These are phyloP conservation scores for Nebria salina DNA, from an alignment of 2,888 invertebrate species.

Conservation along the genomic window DNA sequence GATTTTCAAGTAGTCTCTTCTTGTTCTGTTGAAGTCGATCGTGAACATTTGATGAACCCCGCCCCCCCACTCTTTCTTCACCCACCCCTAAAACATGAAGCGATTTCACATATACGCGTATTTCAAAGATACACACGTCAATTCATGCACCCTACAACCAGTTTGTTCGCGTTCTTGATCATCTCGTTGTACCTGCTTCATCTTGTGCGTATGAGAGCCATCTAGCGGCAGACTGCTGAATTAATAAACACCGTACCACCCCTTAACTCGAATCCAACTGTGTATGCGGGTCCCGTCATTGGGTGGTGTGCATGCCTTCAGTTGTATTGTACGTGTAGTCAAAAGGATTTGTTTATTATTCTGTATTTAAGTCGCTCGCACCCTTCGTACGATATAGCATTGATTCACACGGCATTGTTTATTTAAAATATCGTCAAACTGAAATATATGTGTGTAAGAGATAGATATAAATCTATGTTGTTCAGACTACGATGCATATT, in stretches of 20 bases:
- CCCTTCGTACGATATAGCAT: not conserved
- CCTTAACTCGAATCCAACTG: not conserved
- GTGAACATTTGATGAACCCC: constrained; percentile 59
- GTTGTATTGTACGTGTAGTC: constrained; percentile 12
- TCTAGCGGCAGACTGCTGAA: constrained; percentile 13
- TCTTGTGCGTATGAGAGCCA: not conserved
- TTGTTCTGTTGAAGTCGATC: constrained; percentile 57
- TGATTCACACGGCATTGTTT: not conserved
- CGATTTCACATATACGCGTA: constrained; percentile 35
- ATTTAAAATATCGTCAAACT: not conserved
- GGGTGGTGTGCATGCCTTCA: not conserved
- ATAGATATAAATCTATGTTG: not conserved
- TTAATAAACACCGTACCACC: constrained; percentile 8
- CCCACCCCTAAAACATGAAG: constrained; percentile 29
- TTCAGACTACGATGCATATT: not conserved
- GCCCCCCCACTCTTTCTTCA: constrained; percentile 47
- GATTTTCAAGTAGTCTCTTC: constrained; percentile 25
- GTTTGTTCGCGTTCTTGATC: constrained; percentile 7
- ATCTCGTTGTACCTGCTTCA: constrained; percentile 27
- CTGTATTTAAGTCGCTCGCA: constrained; percentile 13
- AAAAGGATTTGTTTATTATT: constrained; percentile 23
- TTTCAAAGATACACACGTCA: constrained; percentile 53
- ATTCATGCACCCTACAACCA: constrained; percentile 50
- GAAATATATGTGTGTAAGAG: not conserved
- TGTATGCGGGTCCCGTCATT: not conserved